Conservation (phyloP, 2,888 invertebrate species). For the Boloria euphrosyne region DNA sequence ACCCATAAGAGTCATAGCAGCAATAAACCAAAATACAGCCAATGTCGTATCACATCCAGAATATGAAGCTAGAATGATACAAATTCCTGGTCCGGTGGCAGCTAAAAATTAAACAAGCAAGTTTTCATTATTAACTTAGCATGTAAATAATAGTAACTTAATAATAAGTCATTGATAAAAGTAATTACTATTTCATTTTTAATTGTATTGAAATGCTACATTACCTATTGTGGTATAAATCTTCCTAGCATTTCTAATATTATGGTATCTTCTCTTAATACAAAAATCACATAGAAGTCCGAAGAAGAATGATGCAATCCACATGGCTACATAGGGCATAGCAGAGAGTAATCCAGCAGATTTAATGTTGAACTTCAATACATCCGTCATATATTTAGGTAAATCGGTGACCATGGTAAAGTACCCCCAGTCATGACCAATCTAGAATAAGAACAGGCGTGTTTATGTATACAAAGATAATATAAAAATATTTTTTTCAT, state of each 20-base stretch:
- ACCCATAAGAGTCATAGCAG: conserved; percentile 87
- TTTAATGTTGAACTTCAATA: conserved; percentile 85
- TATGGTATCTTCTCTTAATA: conserved; percentile 82
- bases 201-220: conserved; percentile 34
- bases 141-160: too few relatives aligned
- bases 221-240: conserved; percentile 86
- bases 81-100: conserved; percentile 85
- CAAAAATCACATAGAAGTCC: conserved; percentile 88
- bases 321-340: conserved; percentile 86
- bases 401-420: conserved; percentile 88
- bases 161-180: too few relatives aligned
- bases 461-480: neutral
- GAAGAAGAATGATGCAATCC: conserved; percentile 84
- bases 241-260: conserved; percentile 83
- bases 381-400: conserved; percentile 86
- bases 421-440: conserved; percentile 88
- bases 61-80: conserved; percentile 85
- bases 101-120: conserved; percentile 62
- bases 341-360: conserved; percentile 85
- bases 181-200: neutral
- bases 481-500: too few relatives aligned
- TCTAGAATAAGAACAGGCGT: conserved; percentile 50
- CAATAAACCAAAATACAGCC: conserved; percentile 82
- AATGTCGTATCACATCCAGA: conserved; percentile 83
- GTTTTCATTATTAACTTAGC: neutral